A percentile compares a stretch with the other conserved stretches of the same genome.
Evolutionary conservation across 2,888 invertebrate species (phyloP).

Genomic region (Oxyteleia sp.): DNA sequence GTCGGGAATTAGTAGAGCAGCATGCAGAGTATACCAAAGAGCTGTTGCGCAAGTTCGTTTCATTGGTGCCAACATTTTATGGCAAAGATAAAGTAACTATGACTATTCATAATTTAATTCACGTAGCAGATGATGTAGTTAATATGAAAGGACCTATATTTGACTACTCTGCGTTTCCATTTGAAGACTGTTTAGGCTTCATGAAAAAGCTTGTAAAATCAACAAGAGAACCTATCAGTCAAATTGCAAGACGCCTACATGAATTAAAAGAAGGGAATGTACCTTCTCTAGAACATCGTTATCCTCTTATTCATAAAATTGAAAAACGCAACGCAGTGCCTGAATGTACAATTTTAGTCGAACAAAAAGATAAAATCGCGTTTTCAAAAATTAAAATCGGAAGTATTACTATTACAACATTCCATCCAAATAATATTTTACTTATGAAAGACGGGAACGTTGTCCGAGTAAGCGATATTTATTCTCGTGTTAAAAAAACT

Average conservation of each 20-base stretch:
- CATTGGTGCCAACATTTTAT: slow-evolving; percentile 67
- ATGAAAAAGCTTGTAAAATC: slow-evolving; percentile 62
- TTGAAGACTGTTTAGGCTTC: slow-evolving; percentile 71
- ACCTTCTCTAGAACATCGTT: not conserved
- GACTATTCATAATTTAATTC: slow-evolving; percentile 68
- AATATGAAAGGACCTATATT: slow-evolving; percentile 55
- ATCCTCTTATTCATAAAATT: slow-evolving; percentile 11
- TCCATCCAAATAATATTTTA: not conserved
- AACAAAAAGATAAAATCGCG: not conserved
- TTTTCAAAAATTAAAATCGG: slow-evolving; percentile 6
- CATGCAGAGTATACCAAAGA: not conserved
- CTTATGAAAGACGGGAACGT: not conserved
- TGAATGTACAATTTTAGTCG: not conserved
- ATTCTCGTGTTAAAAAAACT: too few species aligned
- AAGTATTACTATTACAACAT: not conserved
- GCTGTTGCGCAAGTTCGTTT: slow-evolving; percentile 12
- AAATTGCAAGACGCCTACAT: slow-evolving; percentile 24
- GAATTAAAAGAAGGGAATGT: slow-evolving; percentile 13
- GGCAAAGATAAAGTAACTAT: slow-evolving; percentile 68
- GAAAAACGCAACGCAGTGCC: not conserved
- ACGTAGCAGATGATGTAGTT: slow-evolving; percentile 70
- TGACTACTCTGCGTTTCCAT: slow-evolving; percentile 71
- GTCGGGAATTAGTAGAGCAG: not conserved
- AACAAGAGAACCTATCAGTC: slow-evolving; percentile 20
- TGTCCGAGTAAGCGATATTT: not conserved